Percentiles rank a stretch among this genome's conserved stretches.
Evolutionary conservation across 2,797 vertebrate species (phyloP).

Genomic region (Eutrigla gurnardus): DNA sequence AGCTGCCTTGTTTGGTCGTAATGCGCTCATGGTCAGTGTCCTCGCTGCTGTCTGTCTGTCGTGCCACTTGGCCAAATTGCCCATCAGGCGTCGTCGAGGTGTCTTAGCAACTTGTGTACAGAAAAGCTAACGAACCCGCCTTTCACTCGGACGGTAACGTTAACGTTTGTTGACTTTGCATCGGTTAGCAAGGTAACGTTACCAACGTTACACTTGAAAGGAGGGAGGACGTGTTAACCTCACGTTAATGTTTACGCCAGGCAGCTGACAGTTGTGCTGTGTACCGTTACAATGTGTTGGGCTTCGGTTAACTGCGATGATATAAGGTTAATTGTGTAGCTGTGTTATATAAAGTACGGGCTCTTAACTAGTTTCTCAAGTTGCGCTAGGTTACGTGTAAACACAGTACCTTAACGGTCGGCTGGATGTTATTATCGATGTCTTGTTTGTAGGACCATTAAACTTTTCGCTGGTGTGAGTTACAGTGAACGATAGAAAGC

Average conservation of each 20-base stretch:
- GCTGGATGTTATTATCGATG: not conserved
- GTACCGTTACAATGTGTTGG: not conserved
- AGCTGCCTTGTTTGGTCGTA: constrained; percentile 65
- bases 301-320: not conserved
- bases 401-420: not conserved
- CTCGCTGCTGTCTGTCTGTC: constrained; percentile 30
- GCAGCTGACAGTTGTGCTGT: constrained; percentile 1
- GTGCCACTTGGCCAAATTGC: constrained; percentile 13
- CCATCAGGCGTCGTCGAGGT: not conserved
- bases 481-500: constrained; percentile 3
- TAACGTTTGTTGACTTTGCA: constrained; percentile 54
- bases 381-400: not conserved
- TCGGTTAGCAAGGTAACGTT: constrained; percentile 39
- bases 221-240: constrained; percentile 44
- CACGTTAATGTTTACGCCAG: constrained; percentile 46
- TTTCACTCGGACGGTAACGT: constrained; percentile 24
- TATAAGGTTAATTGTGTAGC: not conserved
- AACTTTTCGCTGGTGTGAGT: not conserved
- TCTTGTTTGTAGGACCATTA: constrained; percentile 7
- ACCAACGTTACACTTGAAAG: constrained; percentile 5
- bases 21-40: constrained; percentile 63
- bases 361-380: not conserved
- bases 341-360: not conserved
- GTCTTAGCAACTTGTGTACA: not conserved
- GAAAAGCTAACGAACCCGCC: constrained; percentile 1